Evolutionary conservation across 2,113 vertebrate species (phyloP).

Genomic region (Apteryx mantelli): DNA sequence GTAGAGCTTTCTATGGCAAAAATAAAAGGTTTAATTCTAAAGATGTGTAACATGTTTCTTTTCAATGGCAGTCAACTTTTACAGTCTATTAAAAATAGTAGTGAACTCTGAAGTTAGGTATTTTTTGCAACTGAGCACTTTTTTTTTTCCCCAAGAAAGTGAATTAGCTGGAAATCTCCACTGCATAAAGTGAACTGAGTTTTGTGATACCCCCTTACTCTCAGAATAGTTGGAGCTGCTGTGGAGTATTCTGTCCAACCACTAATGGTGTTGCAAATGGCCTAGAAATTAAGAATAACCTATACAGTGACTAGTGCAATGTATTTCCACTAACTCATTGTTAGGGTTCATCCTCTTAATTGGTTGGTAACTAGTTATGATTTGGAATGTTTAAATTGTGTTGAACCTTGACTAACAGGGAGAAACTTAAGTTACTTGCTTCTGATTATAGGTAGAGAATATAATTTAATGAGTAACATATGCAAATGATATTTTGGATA

Average conservation of each 20-base stretch:
- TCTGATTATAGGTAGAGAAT: background rate
- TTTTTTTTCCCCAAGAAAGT: background rate
- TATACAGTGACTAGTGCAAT: accelerated
- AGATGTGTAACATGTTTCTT: constrained; percentile 25
- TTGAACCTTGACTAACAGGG: accelerated
- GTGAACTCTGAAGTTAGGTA: background rate
- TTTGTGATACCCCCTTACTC: accelerated
- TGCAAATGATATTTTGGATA: background rate
- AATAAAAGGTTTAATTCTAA: constrained; percentile 81
- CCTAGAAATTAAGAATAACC: background rate
- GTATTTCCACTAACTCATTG: background rate
- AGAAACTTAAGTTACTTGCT: background rate
- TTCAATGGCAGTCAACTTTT: background rate
- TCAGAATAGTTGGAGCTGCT: background rate
- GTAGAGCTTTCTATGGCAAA: constrained; percentile 85
- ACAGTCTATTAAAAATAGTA: background rate
- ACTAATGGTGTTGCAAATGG: background rate
- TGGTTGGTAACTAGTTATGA: background rate
- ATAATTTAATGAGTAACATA: background rate
- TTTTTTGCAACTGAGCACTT: background rate
- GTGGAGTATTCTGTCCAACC: background rate
- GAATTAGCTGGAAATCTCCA: background rate
- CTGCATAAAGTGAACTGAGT: background rate
- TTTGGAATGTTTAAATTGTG: background rate
- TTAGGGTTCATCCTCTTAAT: background rate